These are phyloP conservation scores for Melitaea athalia DNA, from an alignment of 2,888 invertebrate genomes.

Conservation along the genomic window DNA sequence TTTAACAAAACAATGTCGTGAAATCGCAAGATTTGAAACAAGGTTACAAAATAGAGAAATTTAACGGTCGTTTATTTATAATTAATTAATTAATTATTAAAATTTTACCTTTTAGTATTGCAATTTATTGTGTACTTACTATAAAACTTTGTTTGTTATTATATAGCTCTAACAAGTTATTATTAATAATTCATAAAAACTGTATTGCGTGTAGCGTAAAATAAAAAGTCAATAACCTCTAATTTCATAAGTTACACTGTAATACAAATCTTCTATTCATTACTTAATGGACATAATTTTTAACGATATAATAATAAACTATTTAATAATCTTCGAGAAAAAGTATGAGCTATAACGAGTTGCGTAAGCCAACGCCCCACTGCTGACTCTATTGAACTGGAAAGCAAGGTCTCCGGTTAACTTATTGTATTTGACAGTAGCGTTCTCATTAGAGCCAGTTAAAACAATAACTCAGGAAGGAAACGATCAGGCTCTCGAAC, in stretches of 20 bases:
- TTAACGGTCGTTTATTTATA: constrained; percentile 61
- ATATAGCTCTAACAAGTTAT: neutral
- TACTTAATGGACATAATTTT: constrained; percentile 18
- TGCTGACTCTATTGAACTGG: constrained; percentile 75
- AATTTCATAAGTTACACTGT: neutral
- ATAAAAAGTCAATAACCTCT: neutral
- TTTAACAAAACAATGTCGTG: constrained; percentile 78
- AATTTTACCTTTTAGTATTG: neutral
- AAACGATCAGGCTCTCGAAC: constrained; percentile 66
- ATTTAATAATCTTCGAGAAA: constrained; percentile 55
- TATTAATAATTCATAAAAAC: neutral
- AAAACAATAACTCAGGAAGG: constrained; percentile 81
- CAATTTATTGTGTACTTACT: too few species aligned
- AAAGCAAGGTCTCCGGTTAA: constrained; percentile 78
- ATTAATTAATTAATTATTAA: constrained; percentile 11
- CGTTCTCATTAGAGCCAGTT: constrained; percentile 76
- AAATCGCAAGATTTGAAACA: constrained; percentile 73
- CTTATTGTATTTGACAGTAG: constrained; percentile 71
- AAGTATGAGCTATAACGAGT: constrained; percentile 67
- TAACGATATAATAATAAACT: constrained; percentile 16
- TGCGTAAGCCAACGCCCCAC: constrained; percentile 73
- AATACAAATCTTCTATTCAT: constrained; percentile 12
- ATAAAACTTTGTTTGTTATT: too few species aligned
- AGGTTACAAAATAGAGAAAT: constrained; percentile 67
- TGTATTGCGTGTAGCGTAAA: constrained; percentile 1